Evolutionary conservation across 2,113 vertebrate genomes (phyloP), one percentile per base, ranked within the genome.

Genomic region (Alligator sinensis): DNA sequence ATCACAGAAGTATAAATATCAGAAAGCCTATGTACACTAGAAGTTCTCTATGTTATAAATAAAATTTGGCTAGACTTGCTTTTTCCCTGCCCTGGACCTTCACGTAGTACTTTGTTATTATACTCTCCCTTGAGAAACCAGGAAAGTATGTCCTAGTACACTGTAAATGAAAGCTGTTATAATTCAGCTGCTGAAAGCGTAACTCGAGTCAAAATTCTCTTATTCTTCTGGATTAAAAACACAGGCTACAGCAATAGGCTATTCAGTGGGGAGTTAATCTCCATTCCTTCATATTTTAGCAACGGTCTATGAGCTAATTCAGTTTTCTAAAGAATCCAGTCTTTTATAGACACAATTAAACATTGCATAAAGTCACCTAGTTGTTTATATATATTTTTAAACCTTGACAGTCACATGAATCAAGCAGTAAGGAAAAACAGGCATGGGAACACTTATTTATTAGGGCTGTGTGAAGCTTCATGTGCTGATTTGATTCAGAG

Each of bases 181-280:
- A 93, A 93, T 86, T 93, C 72, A 89, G 64, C 93, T 66, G 54
- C 83, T 60, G 17, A 4, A 90, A 78, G 54, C 28, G 68, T 92
- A 92, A 92, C 89, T 78, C 80, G 86, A 92, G 76, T 82, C 78
- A 88, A 57, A 72, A 76, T 76, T 68, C 82, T 86, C 63, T 76
- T 86, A 0, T 70, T 86, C 78, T 81, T 78, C 47, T 6, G 30
- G 77, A 90, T 86, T 78, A 90, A 86, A 87, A 94, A 61, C 89
- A 61, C 0, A 4, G 86, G 75, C 61, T 70, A 64, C 27, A 38
- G 86, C 82, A 86, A 22, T 61, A 76, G 86, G 74, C 63, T 21
- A 61, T 90, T 77, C 89, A 70, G 57, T 1, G 57, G 47, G 78
- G 80, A 91, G 58, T 30, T 76, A 15, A 57, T 17, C 88, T 90